Evolutionary conservation across 2,797 vertebrate genomes (phyloP), one percentile per base, ranked within the genome.

Genomic region (Dicrostonyx torquatus): DNA sequence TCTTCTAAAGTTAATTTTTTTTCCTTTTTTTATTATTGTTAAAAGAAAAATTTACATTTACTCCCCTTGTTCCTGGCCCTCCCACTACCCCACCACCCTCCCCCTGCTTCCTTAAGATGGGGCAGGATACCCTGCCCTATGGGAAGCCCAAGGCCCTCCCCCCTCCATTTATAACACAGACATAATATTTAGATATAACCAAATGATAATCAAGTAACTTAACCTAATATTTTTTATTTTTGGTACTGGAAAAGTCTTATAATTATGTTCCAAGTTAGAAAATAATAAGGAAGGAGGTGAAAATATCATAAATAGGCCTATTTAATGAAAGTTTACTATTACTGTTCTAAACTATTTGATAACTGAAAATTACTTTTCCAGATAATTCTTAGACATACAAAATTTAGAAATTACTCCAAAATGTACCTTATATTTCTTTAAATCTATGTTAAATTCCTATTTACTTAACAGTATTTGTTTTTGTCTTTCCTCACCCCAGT

Each of bases 361-460:
- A 78, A 75, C 58, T 92, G 50, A 55, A 92, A 55, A 92, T 80
- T 76, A 92, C 88, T 78, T 96, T 96, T 93, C 17, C 45, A 94
- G 53, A 95, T 55, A 66, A 88, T 90, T 94, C 77, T 92, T 92
- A 73, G 31, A 10, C 78, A 64, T 1, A 29, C 8, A 86, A 87
- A 6, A 72, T 96, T 96, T 94, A 94, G 75, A 95, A 95, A 95
- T 92, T 88, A 58, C 31, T 97, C 34, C 24, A 92, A 64, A 82
- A 31, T 93, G 53, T 91, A 92, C 95, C 72, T 79, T 18, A 77
- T 2, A 68, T 70, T 86, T 43, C 12, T 89, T 40, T 91, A 18
- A 60, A 82, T 84, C n/a, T 70, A 6, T 70, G 9, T 93, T 93
- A 89, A 87, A 95, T 77, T 92, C 0, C 13, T 87, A 43, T 13